phyloP scores from a whole-genome alignment of 2,888 invertebrate species.

The Oscheius myriophilus region DNA sequence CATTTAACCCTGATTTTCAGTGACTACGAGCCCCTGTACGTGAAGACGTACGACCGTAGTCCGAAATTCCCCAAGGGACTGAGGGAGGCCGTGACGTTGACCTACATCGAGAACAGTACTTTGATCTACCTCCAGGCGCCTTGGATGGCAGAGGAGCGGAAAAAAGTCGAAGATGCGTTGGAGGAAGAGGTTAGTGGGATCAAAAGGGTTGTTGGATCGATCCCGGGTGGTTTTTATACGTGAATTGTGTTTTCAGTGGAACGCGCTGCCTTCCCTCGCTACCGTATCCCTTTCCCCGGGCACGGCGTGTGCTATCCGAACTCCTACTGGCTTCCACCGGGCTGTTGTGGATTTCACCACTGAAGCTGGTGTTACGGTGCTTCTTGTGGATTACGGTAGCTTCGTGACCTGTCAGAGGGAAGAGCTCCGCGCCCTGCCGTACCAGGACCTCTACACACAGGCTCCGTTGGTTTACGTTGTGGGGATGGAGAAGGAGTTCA shows the following conservation, averaged over 20 bases:
- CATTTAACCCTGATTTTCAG: neutral
- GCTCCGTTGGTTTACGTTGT: conserved; percentile 20
- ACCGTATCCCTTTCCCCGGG: neutral
- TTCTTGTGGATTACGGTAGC: conserved; percentile 21
- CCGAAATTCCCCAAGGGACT: conserved; percentile 1
- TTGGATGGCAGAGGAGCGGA: conserved; percentile 9
- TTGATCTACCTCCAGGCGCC: conserved; percentile 18
- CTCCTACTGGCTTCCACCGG: neutral
- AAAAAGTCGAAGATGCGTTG: neutral
- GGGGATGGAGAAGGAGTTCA: conserved; percentile 4
- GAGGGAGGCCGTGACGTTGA: neutral
- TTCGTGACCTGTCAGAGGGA: neutral
- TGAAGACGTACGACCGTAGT: conserved; percentile 10
- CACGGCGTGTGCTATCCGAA: conserved; percentile 7
- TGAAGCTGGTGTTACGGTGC: neutral
- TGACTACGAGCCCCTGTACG: neutral
- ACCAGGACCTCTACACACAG: neutral
- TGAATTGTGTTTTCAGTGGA: conserved; percentile 11
- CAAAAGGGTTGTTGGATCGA: neutral
- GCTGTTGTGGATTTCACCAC: neutral
- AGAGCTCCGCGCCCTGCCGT: neutral
- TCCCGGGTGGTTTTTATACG: neutral
- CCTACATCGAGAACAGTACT: conserved; percentile 14
- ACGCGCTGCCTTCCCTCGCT: neutral
- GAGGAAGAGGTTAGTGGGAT: neutral